These are phyloP conservation scores for Pygocentrus nattereri DNA, from an alignment of 2,797 vertebrate species.

Conservation along the genomic window DNA sequence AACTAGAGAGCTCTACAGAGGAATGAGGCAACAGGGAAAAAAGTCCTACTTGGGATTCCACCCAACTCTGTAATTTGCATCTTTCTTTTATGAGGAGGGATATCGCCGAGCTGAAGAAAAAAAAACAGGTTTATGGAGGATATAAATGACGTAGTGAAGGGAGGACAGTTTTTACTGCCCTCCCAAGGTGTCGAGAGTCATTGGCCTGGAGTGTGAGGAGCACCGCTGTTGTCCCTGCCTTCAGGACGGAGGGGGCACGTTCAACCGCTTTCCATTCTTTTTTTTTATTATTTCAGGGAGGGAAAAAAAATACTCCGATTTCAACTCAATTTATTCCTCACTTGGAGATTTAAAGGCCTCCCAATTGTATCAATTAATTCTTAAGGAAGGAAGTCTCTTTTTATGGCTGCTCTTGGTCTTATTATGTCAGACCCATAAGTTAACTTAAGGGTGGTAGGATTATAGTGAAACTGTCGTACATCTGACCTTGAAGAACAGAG, in stretches of 20 bases:
- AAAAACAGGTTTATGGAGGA: conserved; percentile 59
- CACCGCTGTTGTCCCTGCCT: neutral
- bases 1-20: conserved; percentile 64
- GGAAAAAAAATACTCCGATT: conserved; percentile 38
- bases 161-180: conserved; percentile 69
- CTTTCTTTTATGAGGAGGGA: conserved; percentile 49
- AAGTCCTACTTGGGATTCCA: conserved; percentile 66
- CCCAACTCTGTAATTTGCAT: conserved; percentile 67
- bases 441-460: conserved; percentile 44
- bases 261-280: neutral
- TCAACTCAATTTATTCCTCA: conserved; percentile 65
- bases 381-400: conserved; percentile 39
- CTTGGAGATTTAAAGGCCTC: conserved; percentile 63
- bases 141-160: conserved; percentile 64
- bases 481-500: conserved; percentile 73
- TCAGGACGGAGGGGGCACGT: neutral
- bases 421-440: conserved; percentile 53
- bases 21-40: conserved; percentile 41
- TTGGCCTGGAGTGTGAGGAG: conserved; percentile 36
- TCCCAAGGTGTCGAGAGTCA: conserved; percentile 67
- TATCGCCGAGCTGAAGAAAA: neutral
- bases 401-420: conserved; percentile 47
- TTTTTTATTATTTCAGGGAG: neutral
- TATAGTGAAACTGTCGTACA: conserved; percentile 59
- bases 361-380: conserved; percentile 70